Percentiles rank a stretch among this genome's conserved stretches.
phyloP scores from a whole-genome alignment of 2,113 vertebrate species.

The Gymnorhina tibicen region DNA sequence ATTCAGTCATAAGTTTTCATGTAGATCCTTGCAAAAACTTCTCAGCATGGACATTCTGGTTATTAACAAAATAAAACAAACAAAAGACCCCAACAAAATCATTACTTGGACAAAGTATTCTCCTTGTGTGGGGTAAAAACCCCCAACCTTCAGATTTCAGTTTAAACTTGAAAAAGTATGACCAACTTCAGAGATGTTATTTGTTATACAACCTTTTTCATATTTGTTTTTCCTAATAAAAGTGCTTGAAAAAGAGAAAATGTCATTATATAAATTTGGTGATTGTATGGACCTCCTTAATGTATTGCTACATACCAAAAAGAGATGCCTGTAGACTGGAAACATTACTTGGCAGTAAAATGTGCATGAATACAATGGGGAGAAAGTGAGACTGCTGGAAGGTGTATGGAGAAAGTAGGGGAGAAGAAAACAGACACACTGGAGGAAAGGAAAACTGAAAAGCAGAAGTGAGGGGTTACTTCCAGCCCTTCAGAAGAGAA shows the following conservation, averaged over 20 bases:
- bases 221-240: constrained; percentile 60
- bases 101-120: not conserved
- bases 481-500: not conserved
- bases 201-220: constrained; percentile 38
- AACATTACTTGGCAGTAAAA: not conserved
- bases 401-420: not conserved
- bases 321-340: not conserved
- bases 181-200: not conserved
- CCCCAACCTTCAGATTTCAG: not conserved
- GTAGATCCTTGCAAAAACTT: not conserved
- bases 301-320: not conserved
- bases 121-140: not conserved
- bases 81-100: not conserved
- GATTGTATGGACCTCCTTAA: not conserved
- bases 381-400: not conserved
- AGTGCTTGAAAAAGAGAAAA: not conserved
- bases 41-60: not conserved
- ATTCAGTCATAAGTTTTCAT: constrained; percentile 71
- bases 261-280: not conserved
- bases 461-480: accelerated
- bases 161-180: constrained; percentile 42
- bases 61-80: not conserved
- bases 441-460: not conserved
- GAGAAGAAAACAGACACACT: accelerated
- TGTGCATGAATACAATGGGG: accelerated